Base-by-base conservation (phyloP, 2,888 invertebrate species). In the Drosophila lacicola region DNA sequence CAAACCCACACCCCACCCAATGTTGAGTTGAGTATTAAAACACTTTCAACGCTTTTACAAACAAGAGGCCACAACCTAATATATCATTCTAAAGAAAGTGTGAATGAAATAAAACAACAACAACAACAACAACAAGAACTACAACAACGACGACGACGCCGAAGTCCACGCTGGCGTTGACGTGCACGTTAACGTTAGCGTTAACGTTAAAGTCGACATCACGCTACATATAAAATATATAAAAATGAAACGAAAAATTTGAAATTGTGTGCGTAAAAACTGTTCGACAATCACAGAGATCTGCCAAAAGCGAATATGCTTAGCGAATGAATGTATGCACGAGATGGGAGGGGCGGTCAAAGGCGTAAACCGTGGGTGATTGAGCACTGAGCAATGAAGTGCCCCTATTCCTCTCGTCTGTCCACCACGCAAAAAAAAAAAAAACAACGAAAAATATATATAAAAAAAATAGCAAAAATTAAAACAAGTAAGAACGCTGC, bases 11-110 rank as follows among this genome's bases (percentile, higher is more conserved):
- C 53, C 46, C 47, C 45, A 65, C 50, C 63, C 49, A 68, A 68
- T 55, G 42, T 46, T 63, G 70, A 74, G 61, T 46, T 63, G 25
- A 64, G 56, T 53, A 64, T 74, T 58, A 57, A 77, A 78, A 77
- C 61, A 66, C 55, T 70, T 75, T 62, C 61, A 65, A 62, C 68
- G 70, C 67, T 56, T 65, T 68, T 63, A 76, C 77, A 87, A 84
- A 74, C 81, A 84, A 74, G 54, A 29, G 64, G 53, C 67, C 53
- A 29, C 47, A 72, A 60, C 45, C 61, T 63, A 71, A 82, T 82
- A 67, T 88, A 70, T 88, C 80, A 88, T 78, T 68, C 65, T 39
- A 58, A 80, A 80, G 71, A 51, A 85, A 72, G 88, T 83, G 83
- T 69, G 82, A 83, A 73, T 74, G 78, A 83, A 77, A 74, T 80